Evolutionary conservation across 1,140 invertebrate species (phyloP), one percentile per base, ranked within the genome.

Genomic region (Cheumatopsyche charites): DNA sequence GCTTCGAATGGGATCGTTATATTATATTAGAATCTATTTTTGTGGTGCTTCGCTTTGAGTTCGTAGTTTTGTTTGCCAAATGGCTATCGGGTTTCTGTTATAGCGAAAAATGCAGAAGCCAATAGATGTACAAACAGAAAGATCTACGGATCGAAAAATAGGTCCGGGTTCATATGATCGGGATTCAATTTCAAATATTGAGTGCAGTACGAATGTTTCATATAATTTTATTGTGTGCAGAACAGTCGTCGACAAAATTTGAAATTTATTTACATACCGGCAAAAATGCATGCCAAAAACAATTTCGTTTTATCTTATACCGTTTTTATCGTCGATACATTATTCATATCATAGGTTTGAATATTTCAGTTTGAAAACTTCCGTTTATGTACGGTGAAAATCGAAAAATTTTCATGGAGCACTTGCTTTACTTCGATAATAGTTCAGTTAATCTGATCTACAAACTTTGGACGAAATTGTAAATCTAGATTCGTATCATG

Each of bases 1-100:
- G 12, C 55, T 13, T 2, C 19, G 23, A 17, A 11, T 25, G 21
- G 55, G 4, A 6, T n/a, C 42, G 66, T n/a, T 68, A 43, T 26
- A 15, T n/a, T 70, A 70, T 26, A n/a, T n/a, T n/a, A n/a, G 15
- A 13, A 45, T 61, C 23, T 49, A 65, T 72, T 72, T 72, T 72
- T 72, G 43, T 26, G 67, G 62, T 62, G 19, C 58, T 67, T 62
- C 69, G 11, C 21, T 25, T 58, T 72, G 70, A 74, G 58, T 70
- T 72, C 61, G 61, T 58, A 3, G 65, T 75, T 75, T 75, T 75
- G 73, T 75, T 75, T 75, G 70, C 73, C 73, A 75, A 75, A 75
- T 75, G 67, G 70, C 73, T 75, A 72, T 75, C 73, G 73, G 70
- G 72, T 75, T 75, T 70, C 73, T 69, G 70, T 75, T 63, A 36